phyloP scores from a whole-genome alignment of 2,888 invertebrate species.

The Teleiodes luculella region DNA sequence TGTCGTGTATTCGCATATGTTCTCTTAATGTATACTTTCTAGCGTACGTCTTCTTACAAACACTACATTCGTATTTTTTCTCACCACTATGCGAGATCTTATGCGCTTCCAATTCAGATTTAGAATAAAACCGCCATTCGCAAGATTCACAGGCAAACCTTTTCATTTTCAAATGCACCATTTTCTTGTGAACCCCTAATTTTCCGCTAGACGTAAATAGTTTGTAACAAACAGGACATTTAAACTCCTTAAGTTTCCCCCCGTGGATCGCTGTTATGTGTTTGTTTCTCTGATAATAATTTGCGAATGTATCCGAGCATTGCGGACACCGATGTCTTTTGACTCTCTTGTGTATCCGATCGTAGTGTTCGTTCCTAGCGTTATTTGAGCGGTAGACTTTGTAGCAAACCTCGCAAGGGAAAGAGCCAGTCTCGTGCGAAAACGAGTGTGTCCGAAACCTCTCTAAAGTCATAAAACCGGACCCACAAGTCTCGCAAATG shows the following conservation, averaged over 20 bases:
- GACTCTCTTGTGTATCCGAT: conserved; percentile 67
- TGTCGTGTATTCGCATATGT: conserved; percentile 66
- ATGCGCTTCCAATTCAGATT: conserved; percentile 74
- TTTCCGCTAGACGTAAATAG: conserved; percentile 62
- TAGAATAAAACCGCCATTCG: conserved; percentile 75
- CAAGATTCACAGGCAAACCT: conserved; percentile 68
- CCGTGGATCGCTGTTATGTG: conserved; percentile 58
- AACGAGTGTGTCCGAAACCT: conserved; percentile 56
- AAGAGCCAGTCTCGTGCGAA: conserved; percentile 58
- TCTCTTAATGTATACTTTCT: conserved; percentile 64
- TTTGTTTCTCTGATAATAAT: conserved; percentile 67
- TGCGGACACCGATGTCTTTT: conserved; percentile 64
- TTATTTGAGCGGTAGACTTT: conserved; percentile 71
- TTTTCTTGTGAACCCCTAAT: conserved; percentile 53
- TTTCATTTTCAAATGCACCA: conserved; percentile 67
- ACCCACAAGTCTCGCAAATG: conserved; percentile 66
- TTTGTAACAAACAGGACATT: conserved; percentile 59
- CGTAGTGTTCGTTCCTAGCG: conserved; percentile 67
- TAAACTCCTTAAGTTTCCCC: conserved; percentile 62
- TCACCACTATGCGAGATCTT: conserved; percentile 75
- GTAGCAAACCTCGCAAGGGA: conserved; percentile 65
- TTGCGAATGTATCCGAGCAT: conserved; percentile 59
- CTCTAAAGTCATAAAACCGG: conserved; percentile 63
- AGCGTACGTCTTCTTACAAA: conserved; percentile 74
- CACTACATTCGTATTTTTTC: conserved; percentile 64